Percentiles rank a stretch among this genome's conserved stretches.
Evolutionary conservation across 2,113 vertebrate species (phyloP).

Genomic region (Romanogobio albipinnatus): DNA sequence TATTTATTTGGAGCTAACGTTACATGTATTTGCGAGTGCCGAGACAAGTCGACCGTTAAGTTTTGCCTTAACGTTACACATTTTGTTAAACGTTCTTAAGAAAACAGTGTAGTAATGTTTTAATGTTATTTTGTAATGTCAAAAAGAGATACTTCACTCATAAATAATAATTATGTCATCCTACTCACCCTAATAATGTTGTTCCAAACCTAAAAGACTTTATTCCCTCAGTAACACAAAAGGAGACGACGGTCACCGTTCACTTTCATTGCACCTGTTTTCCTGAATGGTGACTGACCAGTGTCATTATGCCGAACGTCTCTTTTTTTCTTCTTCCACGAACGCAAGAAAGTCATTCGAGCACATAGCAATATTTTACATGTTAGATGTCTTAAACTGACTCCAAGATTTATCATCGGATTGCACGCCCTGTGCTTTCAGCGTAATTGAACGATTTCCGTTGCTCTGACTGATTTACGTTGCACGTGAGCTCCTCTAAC

Average conservation of each 20-base stretch:
- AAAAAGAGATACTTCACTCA: neutral
- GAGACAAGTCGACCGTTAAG: neutral
- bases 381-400: neutral
- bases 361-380: neutral
- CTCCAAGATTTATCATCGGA: neutral
- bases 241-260: neutral
- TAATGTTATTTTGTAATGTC: neutral
- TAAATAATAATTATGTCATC: neutral
- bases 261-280: slow-evolving; percentile 2
- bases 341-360: neutral
- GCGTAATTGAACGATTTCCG: neutral
- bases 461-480: neutral
- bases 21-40: too few relatives aligned
- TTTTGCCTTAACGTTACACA: neutral
- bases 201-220: neutral
- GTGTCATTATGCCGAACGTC: neutral
- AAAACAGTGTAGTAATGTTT: neutral
- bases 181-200: neutral
- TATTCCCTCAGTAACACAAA: neutral
- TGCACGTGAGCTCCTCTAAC: neutral
- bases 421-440: neutral
- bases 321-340: neutral
- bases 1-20: neutral
- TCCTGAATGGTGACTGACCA: neutral
- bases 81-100: neutral